Evolutionary conservation across 2,797 vertebrate genomes (phyloP), one percentile per base, ranked within the genome.

Genomic region (Momotus momota): DNA sequence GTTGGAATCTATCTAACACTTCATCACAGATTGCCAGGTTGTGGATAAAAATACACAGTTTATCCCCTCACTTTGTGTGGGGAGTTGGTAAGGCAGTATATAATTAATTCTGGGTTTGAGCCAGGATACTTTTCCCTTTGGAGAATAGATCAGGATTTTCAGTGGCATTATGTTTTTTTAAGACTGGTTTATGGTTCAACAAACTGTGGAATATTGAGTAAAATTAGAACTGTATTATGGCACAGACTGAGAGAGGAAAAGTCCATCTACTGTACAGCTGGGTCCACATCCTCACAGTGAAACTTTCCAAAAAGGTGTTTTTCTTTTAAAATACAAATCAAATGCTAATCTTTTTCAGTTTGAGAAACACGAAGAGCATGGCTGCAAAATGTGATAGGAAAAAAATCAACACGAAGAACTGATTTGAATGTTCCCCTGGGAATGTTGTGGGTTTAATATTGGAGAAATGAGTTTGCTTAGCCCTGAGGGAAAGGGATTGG

Each of bases 391-490:
- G 62, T 51, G 58, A 79, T 51, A 81, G 78, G 43, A 62, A 41
- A 78, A 54, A 77, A 52, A 74, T n/a, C 58, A 87, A 72, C 26
- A 35, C 17, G 33, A 85, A 81, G 46, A 90, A 49, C 62, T 81
- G 45, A 31, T 67, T 67, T 80, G 81, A 82, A 69, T 52, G 43
- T 83, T 70, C 60, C 46, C 15, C 23, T 74, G 69, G 71, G 52
- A 94, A 80, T 73, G n/a, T 6, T 85, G 48, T 54, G 77, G 14
- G 0, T 88, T 93, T 82, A 85, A 13, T 91, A 82, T 80, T 91
- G 88, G 71, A 94, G 85, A 94, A 93, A 69, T 51, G 54, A 45
- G 46, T 73, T 93, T 90, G 81, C 86, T 86, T 82, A 85, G 71
- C 75, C 90, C 64, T 61, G 52, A 90, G 75, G 85, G 71, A 94